Base-by-base conservation (phyloP, 2,797 vertebrate species). In the Ciconia nigra region DNA sequence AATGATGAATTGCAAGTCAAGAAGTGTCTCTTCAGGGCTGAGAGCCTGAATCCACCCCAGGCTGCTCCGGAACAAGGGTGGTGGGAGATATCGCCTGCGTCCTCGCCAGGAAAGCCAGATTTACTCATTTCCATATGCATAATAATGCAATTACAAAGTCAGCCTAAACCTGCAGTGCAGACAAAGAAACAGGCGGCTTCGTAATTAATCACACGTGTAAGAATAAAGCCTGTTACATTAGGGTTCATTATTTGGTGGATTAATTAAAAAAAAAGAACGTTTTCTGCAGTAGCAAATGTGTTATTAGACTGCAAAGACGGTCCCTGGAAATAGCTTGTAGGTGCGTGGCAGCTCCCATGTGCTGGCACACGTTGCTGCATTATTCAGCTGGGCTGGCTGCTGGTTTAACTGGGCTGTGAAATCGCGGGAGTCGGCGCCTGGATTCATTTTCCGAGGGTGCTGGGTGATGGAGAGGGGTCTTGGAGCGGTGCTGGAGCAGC, bases 381-480 rank as follows among this genome's bases (percentile, higher is more conserved):
- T 52, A 29, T 73, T 73, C 57, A 62, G 35, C 57, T 25, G 51
- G 33, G 52, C 62, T 16, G 62, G 54, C n/a, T 74, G 52, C 52
- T 70, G 42, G 41, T 89, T 82, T 52, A 81, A 78, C 66, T 67
- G 83, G 76, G 80, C 71, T 71, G 72, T 59, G 80, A 72, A 69
- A 76, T 65, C 4, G 8, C 46, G 2, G 4, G 44, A 7, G 15
- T 41, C 0, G 4, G 47, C 10, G 42, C 66, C 57, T 22, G 37
- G 47, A 4, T 61, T 47, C 3, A 0, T 15, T 58, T 88, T 44
- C 47, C 2, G 1, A n/a, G 52, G 33, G 46, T 2, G 0, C 22
- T 28, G 83, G 39, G 5, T 21, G 26, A 9, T 3, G 66, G 76
- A 54, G 25, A n/a, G 14, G 35, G 69, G 18, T 54, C 47, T 31